These are phyloP conservation scores for Zophobas atratus DNA, from an alignment of 1,140 invertebrate genomes.

Conservation along the genomic window DNA sequence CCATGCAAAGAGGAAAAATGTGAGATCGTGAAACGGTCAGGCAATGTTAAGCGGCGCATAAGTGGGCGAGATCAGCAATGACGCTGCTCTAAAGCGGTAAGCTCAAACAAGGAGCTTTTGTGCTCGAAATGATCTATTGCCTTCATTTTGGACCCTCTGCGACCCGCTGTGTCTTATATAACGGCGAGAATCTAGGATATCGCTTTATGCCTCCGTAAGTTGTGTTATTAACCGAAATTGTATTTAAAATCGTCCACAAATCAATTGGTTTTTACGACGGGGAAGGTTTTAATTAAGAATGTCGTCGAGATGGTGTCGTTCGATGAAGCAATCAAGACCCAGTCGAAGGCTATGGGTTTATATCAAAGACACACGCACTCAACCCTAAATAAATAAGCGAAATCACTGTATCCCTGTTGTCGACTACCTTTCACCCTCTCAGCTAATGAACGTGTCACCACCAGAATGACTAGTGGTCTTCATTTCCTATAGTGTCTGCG, in stretches of 20 bases:
- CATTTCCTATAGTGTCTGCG: slow-evolving; percentile 55
- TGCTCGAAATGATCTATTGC: slow-evolving; percentile 61
- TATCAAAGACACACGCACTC: slow-evolving; percentile 49
- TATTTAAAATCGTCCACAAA: slow-evolving; percentile 16
- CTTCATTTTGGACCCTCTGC: slow-evolving; percentile 56
- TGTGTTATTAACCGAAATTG: slow-evolving; percentile 15
- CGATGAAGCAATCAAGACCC: slow-evolving; percentile 32
- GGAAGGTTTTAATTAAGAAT: slow-evolving; percentile 43
- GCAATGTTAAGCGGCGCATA: slow-evolving; percentile 25
- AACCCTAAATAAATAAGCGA: slow-evolving; percentile 55
- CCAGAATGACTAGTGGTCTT: slow-evolving; percentile 61
- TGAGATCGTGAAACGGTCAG: slow-evolving; percentile 29
- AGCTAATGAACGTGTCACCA: slow-evolving; percentile 61
- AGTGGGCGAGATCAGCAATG: slow-evolving; percentile 47
- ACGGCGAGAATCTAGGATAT: slow-evolving; percentile 11
- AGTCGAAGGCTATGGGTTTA: slow-evolving; percentile 48
- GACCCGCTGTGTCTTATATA: slow-evolving; percentile 49
- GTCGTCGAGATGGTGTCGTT: slow-evolving; percentile 7
- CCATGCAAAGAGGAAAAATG: slow-evolving; percentile 7
- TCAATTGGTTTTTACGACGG: neutral
- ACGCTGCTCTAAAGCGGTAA: slow-evolving; percentile 47
- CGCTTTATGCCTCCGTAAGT: slow-evolving; percentile 22
- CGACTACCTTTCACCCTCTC: slow-evolving; percentile 40
- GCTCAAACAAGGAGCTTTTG: slow-evolving; percentile 56
- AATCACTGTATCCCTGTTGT: slow-evolving; percentile 50